Evolutionary conservation across 1,140 invertebrate species (phyloP).

Genomic region (Phortica variegata): DNA sequence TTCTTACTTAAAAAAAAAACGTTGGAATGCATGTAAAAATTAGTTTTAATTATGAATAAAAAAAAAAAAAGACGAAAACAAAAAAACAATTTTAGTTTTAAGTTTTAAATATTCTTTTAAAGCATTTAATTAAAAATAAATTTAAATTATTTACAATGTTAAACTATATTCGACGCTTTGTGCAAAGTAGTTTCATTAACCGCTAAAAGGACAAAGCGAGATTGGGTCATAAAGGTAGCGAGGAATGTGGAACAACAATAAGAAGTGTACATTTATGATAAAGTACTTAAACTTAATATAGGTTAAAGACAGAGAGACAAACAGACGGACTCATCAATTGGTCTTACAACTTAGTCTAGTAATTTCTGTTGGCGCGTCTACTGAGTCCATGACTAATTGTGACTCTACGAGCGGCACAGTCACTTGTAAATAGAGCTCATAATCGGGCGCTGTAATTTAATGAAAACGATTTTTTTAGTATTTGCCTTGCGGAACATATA

Average conservation of each 20-base stretch:
- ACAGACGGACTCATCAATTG: constrained; percentile 2
- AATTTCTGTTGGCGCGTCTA: constrained; percentile 25
- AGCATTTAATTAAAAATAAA: too few relatives aligned
- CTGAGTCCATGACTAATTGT: constrained; percentile 13
- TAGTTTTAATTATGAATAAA: constrained; percentile 16
- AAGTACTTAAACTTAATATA: too few relatives aligned
- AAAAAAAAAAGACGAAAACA: background rate
- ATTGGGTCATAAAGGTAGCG: too few relatives aligned
- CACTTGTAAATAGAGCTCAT: constrained; percentile 38
- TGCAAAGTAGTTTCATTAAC: too few relatives aligned
- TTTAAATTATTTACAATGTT: too few relatives aligned
- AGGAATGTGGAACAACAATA: too few relatives aligned
- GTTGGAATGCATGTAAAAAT: constrained; percentile 34
- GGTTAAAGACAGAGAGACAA: too few relatives aligned
- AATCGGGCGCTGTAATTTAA: constrained; percentile 32
- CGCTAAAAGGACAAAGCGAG: too few relatives aligned
- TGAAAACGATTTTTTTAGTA: constrained; percentile 3
- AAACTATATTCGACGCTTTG: too few relatives aligned
- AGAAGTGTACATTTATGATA: too few relatives aligned
- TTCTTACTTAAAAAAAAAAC: constrained; percentile 2
- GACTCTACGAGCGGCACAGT: constrained; percentile 34
- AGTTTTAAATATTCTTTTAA: too few relatives aligned
- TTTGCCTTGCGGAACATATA: too few relatives aligned
- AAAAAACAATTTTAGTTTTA: constrained; percentile 5
- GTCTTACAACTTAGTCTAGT: constrained; percentile 26